Base-by-base conservation (phyloP, 2,797 vertebrate species). In the Acanthurus leucopareius region DNA sequence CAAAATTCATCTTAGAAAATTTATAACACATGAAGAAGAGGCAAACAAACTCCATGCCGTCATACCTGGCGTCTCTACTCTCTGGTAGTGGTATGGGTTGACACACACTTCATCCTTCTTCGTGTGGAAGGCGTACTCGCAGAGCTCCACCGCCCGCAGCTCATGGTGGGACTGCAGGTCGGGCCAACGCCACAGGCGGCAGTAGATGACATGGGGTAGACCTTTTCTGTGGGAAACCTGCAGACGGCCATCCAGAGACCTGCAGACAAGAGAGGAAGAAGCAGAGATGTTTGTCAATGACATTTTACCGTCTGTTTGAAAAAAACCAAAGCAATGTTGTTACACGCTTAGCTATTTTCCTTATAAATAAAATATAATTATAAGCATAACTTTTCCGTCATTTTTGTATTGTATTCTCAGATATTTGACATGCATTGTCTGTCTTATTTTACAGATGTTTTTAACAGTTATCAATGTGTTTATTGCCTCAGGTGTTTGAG, bases 131-230 rank as follows among this genome's bases (percentile, higher is more conserved):
- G 98, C 98, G 0, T 97, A 99, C 89, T 99, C 97, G 84, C 98
- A 99, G 89, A 98, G 94, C 92, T 99, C 98, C 95, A 98, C 96
- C 44, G 98, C 98, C 5, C 98, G 96, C 79, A 99, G 94, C 94
- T 99, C 98, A n/a, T 99, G 98, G 95, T 99, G 98, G 83, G 98
- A 99, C 93, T 99, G 98, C 65, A 99, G 96, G 93, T 99, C 98
- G 0, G 98, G 98, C 98, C 98, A 99, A 80, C 98, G 97, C 98
- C 98, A 99, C 71, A 99, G 95, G n/a, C 98, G 97, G 92, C 98
- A 99, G 90, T 99, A 99, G 93, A 99, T 99, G 80, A 99, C 98
- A 0, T 99, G 98, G 0, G 98, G 98, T 10, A 99, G 96, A 1
- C 98, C 98, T 60, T 99, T 99, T 47, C 98, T 96, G 90, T 99